Evolutionary conservation across 2,888 invertebrate genomes (phyloP).

Genomic region (Crioceris asparagi): DNA sequence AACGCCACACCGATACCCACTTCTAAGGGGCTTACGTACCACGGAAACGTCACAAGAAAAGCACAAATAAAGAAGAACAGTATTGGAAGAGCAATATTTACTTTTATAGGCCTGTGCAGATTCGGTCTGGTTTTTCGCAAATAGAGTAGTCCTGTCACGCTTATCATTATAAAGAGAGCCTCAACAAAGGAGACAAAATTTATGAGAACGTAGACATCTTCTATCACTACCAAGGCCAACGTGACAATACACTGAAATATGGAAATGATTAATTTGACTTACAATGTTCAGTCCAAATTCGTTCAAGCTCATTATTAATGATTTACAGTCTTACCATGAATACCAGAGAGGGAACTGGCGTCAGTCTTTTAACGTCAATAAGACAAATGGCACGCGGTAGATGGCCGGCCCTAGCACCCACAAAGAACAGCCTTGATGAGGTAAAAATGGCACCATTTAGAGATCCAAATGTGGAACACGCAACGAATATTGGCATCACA

Average conservation of each 20-base stretch:
- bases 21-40: constrained; percentile 68
- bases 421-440: constrained; percentile 84
- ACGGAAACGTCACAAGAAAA: constrained; percentile 71
- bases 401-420: constrained; percentile 82
- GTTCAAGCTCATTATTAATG: constrained; percentile 11
- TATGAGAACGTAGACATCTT: constrained; percentile 78
- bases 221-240: constrained; percentile 63
- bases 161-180: constrained; percentile 81
- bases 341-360: constrained; percentile 71
- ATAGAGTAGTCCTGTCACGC: constrained; percentile 76
- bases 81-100: constrained; percentile 53
- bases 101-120: constrained; percentile 75
- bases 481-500: constrained; percentile 88
- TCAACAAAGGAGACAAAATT: constrained; percentile 90
- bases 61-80: constrained; percentile 65
- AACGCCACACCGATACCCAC: constrained; percentile 70
- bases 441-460: constrained; percentile 93
- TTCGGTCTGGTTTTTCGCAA: constrained; percentile 70
- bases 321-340: constrained; percentile 79
- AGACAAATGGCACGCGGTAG: constrained; percentile 74
- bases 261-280: background rate
- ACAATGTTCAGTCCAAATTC: background rate
- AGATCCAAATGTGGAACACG: constrained; percentile 86
- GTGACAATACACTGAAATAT: constrained; percentile 71
- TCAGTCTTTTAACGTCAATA: constrained; percentile 63